Percentiles rank a stretch among this genome's conserved stretches.
Conservation (phyloP, 53 echinoderm and acorn worm species). For the Patiria pectinifera region DNA sequence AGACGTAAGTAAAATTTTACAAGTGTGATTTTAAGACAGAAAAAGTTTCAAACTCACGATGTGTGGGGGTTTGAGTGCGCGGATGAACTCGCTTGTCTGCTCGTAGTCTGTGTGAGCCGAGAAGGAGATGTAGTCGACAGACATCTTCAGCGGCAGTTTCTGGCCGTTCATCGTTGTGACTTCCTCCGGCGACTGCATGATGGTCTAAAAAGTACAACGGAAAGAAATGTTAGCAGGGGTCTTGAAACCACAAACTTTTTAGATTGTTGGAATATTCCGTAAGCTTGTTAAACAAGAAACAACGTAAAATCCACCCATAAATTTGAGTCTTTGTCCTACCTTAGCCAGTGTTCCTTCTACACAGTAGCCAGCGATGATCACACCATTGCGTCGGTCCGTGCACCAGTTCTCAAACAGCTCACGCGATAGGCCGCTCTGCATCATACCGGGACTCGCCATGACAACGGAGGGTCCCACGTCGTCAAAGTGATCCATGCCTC, state of each 20-base stretch:
- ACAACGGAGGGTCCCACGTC: slow-evolving; percentile 95
- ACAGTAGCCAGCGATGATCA: slow-evolving; percentile 94
- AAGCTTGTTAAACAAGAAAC: no score
- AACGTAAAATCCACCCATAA: no score
- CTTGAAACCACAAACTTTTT: no score
- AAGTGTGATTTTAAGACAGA: neutral
- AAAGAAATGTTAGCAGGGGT: neutral
- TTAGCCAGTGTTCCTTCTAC: slow-evolving; percentile 97
- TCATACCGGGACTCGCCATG: slow-evolving; percentile 99
- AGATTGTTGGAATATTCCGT: no score
- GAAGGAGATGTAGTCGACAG: slow-evolving; percentile 97
- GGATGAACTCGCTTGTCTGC: slow-evolving; percentile 92
- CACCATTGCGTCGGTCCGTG: slow-evolving; percentile 86
- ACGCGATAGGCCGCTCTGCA: slow-evolving; percentile 96
- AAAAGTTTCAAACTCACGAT: slow-evolving; percentile 73
- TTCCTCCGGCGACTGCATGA: slow-evolving; percentile 95
- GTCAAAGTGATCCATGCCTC: slow-evolving; percentile 97
- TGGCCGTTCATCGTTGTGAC: slow-evolving; percentile 86
- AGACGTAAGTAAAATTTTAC: no score
- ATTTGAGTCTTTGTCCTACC: slow-evolving; percentile 31
- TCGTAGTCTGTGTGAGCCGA: slow-evolving; percentile 97
- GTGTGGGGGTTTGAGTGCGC: slow-evolving; percentile 86
- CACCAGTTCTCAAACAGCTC: slow-evolving; percentile 98
- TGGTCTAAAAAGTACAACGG: slow-evolving; percentile 63
- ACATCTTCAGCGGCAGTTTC: slow-evolving; percentile 93